Base-by-base conservation (phyloP, 2,113 vertebrate species). In the Zosterops hypoxanthus region DNA sequence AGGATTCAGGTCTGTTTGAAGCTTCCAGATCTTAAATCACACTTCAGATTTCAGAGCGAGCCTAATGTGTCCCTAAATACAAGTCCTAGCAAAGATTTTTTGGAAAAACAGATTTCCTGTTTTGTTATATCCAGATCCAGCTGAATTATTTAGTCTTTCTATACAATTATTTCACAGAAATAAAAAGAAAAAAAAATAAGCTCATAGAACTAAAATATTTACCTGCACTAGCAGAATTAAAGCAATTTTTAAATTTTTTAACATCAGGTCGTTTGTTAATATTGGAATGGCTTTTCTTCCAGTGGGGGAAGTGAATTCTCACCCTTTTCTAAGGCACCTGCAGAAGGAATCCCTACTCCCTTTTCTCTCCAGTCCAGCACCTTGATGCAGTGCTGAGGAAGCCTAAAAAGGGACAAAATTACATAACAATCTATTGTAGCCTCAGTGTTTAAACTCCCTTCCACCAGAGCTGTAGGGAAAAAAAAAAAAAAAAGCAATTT, bases 381-480 rank as follows among this genome's bases (percentile, higher is more conserved):
- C 34, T 39, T 79, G 70, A 89, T 28, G 70, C 71, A 91, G 34
- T 24, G 52, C 53, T 88, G 84, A 84, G 86, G 42, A 95, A 89
- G 36, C 63, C 41, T 34, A 84, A 85, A 81, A 75, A 52, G 70
- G 49, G 79, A 89, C 75, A 87, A 70, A 87, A 56, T 96, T 31
- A 72, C 47, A n/a, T 95, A 96, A 96, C 57, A 86, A 86, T 85
- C 79, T 93, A 61, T 47, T 29, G 28, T 96, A 96, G 93, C 36
- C 36, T 95, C 49, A 9, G 72, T 90, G 75, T 91, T 95, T 95
- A 94, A 91, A 96, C 88, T 96, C 91, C 39, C 33, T 94, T 93
- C 86, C 73, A 86, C 69, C 3, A 6, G 42, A 56, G 69, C 46
- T 96, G 86, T 85, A 31, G 6, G 72, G 47, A 76, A 94, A 94